A percentile compares a stretch with the other conserved stretches of the same genome.
phyloP scores from a whole-genome alignment of 2,888 invertebrate genomes.

The Holacanthella duospinosa region DNA sequence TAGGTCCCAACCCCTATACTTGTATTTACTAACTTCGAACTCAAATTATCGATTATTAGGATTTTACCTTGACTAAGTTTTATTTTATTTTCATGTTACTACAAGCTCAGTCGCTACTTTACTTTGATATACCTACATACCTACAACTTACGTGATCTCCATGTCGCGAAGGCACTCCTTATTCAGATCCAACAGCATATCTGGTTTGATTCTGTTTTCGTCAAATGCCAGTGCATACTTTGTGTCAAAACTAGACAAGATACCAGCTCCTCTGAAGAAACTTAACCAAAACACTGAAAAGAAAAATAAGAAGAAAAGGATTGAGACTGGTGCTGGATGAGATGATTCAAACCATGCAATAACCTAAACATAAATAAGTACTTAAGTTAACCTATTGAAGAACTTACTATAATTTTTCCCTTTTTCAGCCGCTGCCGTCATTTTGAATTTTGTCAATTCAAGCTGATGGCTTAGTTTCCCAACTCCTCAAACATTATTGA shows the following conservation, averaged over 20 bases:
- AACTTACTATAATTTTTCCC: conserved; percentile 6
- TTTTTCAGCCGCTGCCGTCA: conserved; percentile 1
- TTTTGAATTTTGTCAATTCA: too few relatives aligned
- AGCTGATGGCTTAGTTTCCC: too few relatives aligned
- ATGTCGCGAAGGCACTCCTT: conserved; percentile 79
- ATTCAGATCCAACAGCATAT: conserved; percentile 75
- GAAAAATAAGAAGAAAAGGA: too few relatives aligned
- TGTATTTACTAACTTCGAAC: too few relatives aligned
- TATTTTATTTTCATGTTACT: too few relatives aligned
- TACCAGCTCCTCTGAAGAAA: conserved; percentile 75
- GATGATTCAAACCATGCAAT: neutral
- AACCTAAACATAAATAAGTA: neutral
- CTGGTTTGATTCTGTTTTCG: conserved; percentile 72
- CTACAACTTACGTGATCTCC: conserved; percentile 70
- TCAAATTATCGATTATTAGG: too few relatives aligned
- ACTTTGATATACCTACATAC: too few relatives aligned
- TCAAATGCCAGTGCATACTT: conserved; percentile 76
- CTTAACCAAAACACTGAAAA: conserved; percentile 62
- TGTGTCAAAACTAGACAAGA: conserved; percentile 65
- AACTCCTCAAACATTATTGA: too few relatives aligned
- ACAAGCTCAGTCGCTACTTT: too few relatives aligned
- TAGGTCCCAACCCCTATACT: too few relatives aligned
- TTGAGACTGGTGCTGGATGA: too few relatives aligned
- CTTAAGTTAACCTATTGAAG: neutral
- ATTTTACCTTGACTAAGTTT: too few relatives aligned